Conservation (phyloP, 2,888 invertebrate genomes). For the Beris morrisii region DNA sequence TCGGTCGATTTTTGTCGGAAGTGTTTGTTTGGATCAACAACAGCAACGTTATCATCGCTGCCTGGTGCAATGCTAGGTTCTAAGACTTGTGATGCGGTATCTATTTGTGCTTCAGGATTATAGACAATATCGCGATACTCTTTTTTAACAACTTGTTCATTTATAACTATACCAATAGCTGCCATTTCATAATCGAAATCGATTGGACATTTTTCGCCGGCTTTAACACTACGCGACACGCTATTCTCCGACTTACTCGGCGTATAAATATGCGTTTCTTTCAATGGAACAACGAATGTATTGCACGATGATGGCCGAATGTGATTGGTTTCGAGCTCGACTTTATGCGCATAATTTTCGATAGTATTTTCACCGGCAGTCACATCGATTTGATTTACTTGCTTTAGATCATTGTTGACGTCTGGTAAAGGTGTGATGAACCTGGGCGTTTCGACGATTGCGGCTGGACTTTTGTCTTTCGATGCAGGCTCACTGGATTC, state of each 20-base stretch:
- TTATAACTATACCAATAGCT: conserved; percentile 54
- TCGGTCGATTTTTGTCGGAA: conserved; percentile 6
- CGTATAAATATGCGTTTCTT: conserved; percentile 57
- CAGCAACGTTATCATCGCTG: background rate
- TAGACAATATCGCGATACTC: conserved; percentile 57
- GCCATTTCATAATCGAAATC: conserved; percentile 55
- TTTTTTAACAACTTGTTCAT: conserved; percentile 56
- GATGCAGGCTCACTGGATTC: conserved; percentile 26
- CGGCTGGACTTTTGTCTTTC: conserved; percentile 26
- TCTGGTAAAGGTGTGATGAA: conserved; percentile 33
- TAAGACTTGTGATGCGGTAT: background rate
- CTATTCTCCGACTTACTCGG: conserved; percentile 51
- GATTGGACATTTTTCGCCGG: conserved; percentile 44
- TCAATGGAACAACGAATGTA: conserved; percentile 47
- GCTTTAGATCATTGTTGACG: conserved; percentile 35
- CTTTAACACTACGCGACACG: conserved; percentile 38
- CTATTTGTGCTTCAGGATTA: conserved; percentile 45
- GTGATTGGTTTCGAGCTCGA: background rate
- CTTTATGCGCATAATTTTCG: too few species aligned
- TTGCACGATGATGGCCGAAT: background rate
- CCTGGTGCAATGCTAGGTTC: background rate
- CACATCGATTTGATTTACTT: background rate
- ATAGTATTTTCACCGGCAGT: background rate
- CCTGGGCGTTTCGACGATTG: conserved; percentile 7
- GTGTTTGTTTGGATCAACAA: conserved; percentile 22